Evolutionary conservation across 2,888 invertebrate genomes (phyloP).

Genomic region (Acanthoscelides obtectus): DNA sequence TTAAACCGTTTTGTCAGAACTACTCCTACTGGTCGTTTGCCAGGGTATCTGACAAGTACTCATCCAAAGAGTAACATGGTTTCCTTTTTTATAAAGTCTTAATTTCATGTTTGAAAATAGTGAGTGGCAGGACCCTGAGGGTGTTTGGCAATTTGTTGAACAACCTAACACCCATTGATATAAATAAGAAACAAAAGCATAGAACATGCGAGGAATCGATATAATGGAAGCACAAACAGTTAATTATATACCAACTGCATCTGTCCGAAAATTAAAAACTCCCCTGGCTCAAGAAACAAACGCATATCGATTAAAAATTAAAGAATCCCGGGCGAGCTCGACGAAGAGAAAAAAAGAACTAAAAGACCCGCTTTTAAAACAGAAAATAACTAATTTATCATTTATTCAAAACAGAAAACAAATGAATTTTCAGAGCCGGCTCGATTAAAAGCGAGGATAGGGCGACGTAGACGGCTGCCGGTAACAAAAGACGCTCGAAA

Average conservation of each 20-base stretch:
- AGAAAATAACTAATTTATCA: constrained; percentile 43
- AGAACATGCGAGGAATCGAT: too few relatives aligned
- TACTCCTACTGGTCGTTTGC: too few relatives aligned
- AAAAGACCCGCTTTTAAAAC: constrained; percentile 30
- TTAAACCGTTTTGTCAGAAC: too few relatives aligned
- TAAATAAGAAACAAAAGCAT: too few relatives aligned
- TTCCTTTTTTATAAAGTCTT: too few relatives aligned
- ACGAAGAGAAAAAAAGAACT: constrained; percentile 31
- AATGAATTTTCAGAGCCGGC: constrained; percentile 43
- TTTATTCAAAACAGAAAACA: constrained; percentile 42
- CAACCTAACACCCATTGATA: too few relatives aligned
- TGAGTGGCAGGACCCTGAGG: too few relatives aligned
- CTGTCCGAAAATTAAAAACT: not conserved
- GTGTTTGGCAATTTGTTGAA: too few relatives aligned
- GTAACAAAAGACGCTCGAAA: constrained; percentile 12
- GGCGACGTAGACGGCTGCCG: constrained; percentile 27
- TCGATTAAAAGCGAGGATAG: constrained; percentile 42
- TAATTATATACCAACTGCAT: not conserved
- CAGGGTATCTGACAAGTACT: too few relatives aligned
- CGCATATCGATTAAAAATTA: constrained; percentile 28
- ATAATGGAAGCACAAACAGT: not conserved
- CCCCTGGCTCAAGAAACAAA: not conserved
- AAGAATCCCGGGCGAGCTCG: constrained; percentile 20
- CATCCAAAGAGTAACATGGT: too few relatives aligned
- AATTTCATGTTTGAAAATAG: too few relatives aligned